phyloP scores from a whole-genome alignment of 2,797 vertebrate genomes.

The Lepilemur septentrionalis region DNA sequence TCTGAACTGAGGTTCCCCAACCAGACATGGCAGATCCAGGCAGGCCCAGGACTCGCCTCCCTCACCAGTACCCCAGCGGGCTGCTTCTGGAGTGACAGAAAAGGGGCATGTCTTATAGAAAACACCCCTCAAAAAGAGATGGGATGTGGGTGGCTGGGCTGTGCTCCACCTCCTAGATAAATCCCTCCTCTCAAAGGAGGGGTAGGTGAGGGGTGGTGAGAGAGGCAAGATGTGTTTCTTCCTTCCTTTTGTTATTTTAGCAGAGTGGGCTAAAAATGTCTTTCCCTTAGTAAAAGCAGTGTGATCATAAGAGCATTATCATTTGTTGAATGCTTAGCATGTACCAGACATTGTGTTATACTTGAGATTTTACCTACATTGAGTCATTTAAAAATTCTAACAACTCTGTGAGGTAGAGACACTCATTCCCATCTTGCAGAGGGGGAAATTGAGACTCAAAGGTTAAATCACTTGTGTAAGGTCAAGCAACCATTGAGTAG shows the following conservation, averaged over 20 bases:
- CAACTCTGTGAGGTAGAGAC: not conserved
- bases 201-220: not conserved
- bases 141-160: not conserved
- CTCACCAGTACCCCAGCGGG: too few relatives aligned
- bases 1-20: not conserved
- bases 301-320: not conserved
- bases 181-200: not conserved
- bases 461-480: not conserved
- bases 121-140: not conserved
- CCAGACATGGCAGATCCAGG: not conserved
- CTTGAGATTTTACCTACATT: not conserved
- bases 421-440: not conserved
- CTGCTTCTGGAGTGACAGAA: not conserved
- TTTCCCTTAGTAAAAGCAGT: not conserved
- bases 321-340: not conserved
- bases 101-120: not conserved
- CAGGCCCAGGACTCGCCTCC: fast-evolving
- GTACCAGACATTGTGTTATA: not conserved
- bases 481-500: not conserved
- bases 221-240: not conserved
- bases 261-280: not conserved
- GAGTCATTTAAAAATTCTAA: not conserved
- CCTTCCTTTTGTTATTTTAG: not conserved
- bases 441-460: not conserved
- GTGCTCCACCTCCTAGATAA: not conserved